Percentiles rank a stretch among this genome's conserved stretches.
Evolutionary conservation across 2,113 vertebrate species (phyloP).

Genomic region (Ciconia boyciana): DNA sequence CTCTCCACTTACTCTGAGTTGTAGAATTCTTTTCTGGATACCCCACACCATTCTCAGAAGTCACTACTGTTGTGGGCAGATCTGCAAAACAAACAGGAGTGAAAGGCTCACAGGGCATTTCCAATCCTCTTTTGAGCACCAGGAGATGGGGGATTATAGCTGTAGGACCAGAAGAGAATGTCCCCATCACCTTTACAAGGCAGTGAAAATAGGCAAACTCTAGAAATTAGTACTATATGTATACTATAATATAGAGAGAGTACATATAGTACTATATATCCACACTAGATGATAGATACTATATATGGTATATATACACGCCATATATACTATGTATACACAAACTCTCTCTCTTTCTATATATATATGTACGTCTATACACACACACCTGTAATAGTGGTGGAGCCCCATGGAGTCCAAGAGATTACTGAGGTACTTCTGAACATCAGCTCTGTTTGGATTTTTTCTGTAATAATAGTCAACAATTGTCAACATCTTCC

Average conservation of each 20-base stretch:
- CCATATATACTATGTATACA: no score
- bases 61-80: not conserved
- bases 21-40: conserved; percentile 14
- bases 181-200: not conserved
- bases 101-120: not conserved
- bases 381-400: not conserved
- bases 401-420: not conserved
- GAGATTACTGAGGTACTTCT: not conserved
- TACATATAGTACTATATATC: not conserved
- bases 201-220: not conserved
- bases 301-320: rapidly evolving
- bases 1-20: not conserved
- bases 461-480: not conserved
- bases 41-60: not conserved
- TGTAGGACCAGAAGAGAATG: not conserved
- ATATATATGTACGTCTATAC: no score
- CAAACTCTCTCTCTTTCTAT: no score
- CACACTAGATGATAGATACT: not conserved
- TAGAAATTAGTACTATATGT: not conserved
- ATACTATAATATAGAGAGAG: rapidly evolving
- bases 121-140: not conserved
- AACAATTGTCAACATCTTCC: not conserved
- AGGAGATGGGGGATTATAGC: not conserved
- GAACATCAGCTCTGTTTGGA: not conserved
- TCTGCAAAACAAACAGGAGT: not conserved